A percentile compares a stretch with the other conserved stretches of the same genome.
phyloP scores from a whole-genome alignment of 1,140 invertebrate genomes.

The Papilio machaon region DNA sequence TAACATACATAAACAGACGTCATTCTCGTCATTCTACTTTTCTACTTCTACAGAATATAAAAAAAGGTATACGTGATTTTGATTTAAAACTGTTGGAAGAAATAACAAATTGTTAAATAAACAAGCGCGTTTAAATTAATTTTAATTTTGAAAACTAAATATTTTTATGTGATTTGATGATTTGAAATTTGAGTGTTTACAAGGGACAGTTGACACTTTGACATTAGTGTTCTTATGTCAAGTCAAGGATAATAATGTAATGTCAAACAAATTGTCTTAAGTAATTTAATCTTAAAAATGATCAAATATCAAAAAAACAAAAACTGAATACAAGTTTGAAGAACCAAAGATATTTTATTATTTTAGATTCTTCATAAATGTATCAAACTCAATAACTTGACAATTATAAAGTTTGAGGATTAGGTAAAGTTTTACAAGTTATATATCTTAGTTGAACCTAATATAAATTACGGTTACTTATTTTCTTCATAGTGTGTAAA shows the following conservation, averaged over 20 bases:
- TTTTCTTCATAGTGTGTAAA: background rate
- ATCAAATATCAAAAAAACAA: background rate
- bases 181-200: too few relatives aligned
- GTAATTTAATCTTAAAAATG: background rate
- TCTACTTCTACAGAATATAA: background rate
- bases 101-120: conserved; percentile 2
- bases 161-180: too few relatives aligned
- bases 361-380: background rate
- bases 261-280: background rate
- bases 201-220: background rate
- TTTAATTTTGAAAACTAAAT: background rate
- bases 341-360: background rate
- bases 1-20: background rate
- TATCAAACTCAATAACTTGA: background rate
- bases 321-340: background rate
- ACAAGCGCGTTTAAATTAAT: background rate
- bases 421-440: conserved; percentile 1
- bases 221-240: conserved; percentile 10
- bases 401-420: background rate
- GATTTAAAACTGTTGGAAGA: background rate
- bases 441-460: background rate
- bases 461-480: conserved; percentile 24
- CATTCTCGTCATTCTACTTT: background rate
- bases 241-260: background rate
- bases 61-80: background rate